These are phyloP conservation scores for Anableps anableps DNA, from an alignment of 2,797 vertebrate species.

Conservation along the genomic window DNA sequence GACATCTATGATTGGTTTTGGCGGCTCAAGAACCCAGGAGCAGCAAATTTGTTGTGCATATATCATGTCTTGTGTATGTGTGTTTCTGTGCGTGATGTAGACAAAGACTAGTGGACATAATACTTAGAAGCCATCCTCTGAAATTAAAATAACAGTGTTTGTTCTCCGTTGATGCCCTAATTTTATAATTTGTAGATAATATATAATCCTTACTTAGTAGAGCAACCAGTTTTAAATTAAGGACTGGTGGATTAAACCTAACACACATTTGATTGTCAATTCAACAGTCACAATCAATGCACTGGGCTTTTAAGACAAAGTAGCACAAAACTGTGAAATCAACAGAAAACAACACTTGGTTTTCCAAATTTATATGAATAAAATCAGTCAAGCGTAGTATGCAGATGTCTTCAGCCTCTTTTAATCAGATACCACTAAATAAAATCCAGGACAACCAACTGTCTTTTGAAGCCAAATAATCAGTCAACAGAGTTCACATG, in stretches of 20 bases:
- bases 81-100: conserved; percentile 22
- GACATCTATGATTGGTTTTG: conserved; percentile 87
- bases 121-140: conserved; percentile 52
- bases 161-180: conserved; percentile 1
- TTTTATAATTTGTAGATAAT: neutral
- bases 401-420: too few relatives aligned
- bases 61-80: conserved; percentile 19
- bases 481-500: too few relatives aligned
- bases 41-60: conserved; percentile 67
- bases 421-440: too few relatives aligned
- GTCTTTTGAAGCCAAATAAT: too few relatives aligned
- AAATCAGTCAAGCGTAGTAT: too few relatives aligned
- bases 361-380: too few relatives aligned
- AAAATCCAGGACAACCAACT: too few relatives aligned
- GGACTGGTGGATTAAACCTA: neutral
- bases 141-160: conserved; percentile 17
- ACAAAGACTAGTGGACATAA: conserved; percentile 77
- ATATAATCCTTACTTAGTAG: neutral
- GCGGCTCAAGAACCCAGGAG: conserved; percentile 83
- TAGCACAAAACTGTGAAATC: too few relatives aligned
- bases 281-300: too few relatives aligned
- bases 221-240: neutral
- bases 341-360: too few relatives aligned
- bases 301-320: too few relatives aligned
- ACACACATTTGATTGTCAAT: neutral